These are phyloP conservation scores for Hermaeophaga mercurialis DNA, from an alignment of 2,888 invertebrate species.

Conservation along the genomic window DNA sequence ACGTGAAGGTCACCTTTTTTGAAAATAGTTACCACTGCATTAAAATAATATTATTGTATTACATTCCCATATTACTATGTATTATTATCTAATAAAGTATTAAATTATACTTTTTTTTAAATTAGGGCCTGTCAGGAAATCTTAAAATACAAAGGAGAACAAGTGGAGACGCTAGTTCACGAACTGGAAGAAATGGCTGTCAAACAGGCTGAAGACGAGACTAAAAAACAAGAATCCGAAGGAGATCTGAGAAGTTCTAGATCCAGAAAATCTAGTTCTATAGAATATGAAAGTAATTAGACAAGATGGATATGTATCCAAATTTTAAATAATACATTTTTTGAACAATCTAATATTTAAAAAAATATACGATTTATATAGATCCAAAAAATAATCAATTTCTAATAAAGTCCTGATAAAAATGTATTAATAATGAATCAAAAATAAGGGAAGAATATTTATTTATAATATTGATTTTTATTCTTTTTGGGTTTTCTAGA, in stretches of 20 bases:
- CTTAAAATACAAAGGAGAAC: slow-evolving; percentile 70
- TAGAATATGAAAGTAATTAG: slow-evolving; percentile 55
- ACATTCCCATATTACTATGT: neutral
- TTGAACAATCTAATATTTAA: too few relatives aligned
- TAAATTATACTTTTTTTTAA: neutral
- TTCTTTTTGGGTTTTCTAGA: too few relatives aligned
- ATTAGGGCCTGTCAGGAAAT: slow-evolving; percentile 67
- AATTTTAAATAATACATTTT: neutral
- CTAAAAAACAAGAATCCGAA: slow-evolving; percentile 48
- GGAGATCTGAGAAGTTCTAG: slow-evolving; percentile 51
- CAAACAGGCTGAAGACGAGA: slow-evolving; percentile 58
- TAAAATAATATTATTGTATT: neutral
- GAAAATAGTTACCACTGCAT: neutral
- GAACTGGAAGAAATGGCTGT: slow-evolving; percentile 61
- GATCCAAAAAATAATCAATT: too few relatives aligned
- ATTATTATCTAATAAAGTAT: neutral
- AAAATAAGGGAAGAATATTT: too few relatives aligned
- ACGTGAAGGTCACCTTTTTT: neutral
- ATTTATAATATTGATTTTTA: too few relatives aligned
- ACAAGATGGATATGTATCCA: neutral
- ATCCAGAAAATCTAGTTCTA: slow-evolving; percentile 49
- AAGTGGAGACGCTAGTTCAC: slow-evolving; percentile 62
- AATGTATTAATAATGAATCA: too few relatives aligned
- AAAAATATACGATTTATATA: too few relatives aligned
- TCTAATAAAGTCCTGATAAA: too few relatives aligned